Base-by-base conservation (phyloP, 2,888 invertebrate genomes). In the Eupeodes luniger region DNA sequence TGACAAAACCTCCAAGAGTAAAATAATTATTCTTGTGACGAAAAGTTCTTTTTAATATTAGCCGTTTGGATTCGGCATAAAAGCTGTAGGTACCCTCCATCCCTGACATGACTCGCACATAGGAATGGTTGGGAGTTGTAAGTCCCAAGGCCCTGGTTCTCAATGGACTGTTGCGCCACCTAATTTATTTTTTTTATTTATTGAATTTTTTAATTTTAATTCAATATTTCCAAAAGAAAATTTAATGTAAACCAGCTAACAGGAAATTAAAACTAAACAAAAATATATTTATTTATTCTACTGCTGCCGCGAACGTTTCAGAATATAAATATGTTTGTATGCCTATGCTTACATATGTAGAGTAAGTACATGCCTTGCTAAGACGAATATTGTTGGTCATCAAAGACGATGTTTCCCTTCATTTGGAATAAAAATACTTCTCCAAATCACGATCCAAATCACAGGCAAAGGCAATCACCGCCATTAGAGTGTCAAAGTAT, bases 221-320 rank as follows among this genome's bases (percentile, higher is more conserved):
- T 36, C n/a, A 34, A 4, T 34, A 34, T 72, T 70, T 77, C 81
- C 61, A 47, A 76, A 53, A 53, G 4, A 53, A 55, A 49, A 57
- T 44, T 9, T 47, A 49, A 34, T 16, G 57, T 57, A 40, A 61
- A 69, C 49, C 81, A 78, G 69, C 78, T 78, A 78, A 74, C 81
- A 57, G 49, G 27, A 55, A 67, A 49, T 86, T 61, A 19, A 74
- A 81, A 75, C 82, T 69, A 79, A 82, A 82, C 75, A 74, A 75
- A 69, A 74, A 82, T 82, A 78, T 85, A 78, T 85, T 85, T 86
- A 78, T 74, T 78, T 51, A 51, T 11, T 78, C 81, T 78, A n/a
- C 40, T 40, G 40, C 1, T 40, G 40, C 40, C 9, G 6, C 9
- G 40, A 9, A 9, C 67, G 51, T 49, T 79, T 55, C 53, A 81